Evolutionary conservation across 2,888 invertebrate species (phyloP).

Genomic region (Hedychridium roseum): DNA sequence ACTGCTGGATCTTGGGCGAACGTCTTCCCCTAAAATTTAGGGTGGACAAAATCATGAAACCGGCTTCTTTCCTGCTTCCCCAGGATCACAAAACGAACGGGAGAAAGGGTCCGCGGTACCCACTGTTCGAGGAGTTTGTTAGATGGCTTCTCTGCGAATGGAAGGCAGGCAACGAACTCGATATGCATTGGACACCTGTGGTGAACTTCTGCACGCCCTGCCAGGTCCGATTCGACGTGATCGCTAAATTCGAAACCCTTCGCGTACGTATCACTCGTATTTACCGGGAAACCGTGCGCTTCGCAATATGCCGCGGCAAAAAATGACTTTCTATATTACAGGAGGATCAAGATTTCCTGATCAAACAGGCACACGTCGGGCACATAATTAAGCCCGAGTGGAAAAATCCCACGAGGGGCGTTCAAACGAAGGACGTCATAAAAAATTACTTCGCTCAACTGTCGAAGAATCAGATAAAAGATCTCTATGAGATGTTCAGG

Average conservation of each 20-base stretch:
- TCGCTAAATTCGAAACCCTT: slow-evolving; percentile 84
- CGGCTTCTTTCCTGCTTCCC: too few species aligned
- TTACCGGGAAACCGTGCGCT: too few species aligned
- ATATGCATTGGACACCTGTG: slow-evolving; percentile 91
- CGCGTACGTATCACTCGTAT: slow-evolving; percentile 66
- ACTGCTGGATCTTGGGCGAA: too few species aligned
- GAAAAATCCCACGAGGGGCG: slow-evolving; percentile 82
- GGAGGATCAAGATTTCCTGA: slow-evolving; percentile 84
- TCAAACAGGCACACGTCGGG: slow-evolving; percentile 78
- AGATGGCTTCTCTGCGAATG: slow-evolving; percentile 79
- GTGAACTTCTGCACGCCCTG: slow-evolving; percentile 87
- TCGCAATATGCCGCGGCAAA: too few species aligned
- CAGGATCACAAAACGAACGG: slow-evolving; percentile 56
- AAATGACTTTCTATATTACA: slow-evolving; percentile 51
- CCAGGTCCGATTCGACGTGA: slow-evolving; percentile 81
- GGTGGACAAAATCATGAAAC: too few species aligned
- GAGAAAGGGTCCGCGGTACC: slow-evolving; percentile 69
- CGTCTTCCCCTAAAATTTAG: too few species aligned
- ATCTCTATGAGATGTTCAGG: slow-evolving; percentile 83
- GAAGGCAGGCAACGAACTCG: slow-evolving; percentile 70
- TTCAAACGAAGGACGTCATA: slow-evolving; percentile 77
- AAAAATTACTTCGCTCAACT: slow-evolving; percentile 81
- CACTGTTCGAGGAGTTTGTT: slow-evolving; percentile 84
- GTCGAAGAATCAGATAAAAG: slow-evolving; percentile 76
- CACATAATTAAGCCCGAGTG: slow-evolving; percentile 83